Conservation (phyloP, 2,113 vertebrate genomes). For the Brienomyrus brachyistius region DNA sequence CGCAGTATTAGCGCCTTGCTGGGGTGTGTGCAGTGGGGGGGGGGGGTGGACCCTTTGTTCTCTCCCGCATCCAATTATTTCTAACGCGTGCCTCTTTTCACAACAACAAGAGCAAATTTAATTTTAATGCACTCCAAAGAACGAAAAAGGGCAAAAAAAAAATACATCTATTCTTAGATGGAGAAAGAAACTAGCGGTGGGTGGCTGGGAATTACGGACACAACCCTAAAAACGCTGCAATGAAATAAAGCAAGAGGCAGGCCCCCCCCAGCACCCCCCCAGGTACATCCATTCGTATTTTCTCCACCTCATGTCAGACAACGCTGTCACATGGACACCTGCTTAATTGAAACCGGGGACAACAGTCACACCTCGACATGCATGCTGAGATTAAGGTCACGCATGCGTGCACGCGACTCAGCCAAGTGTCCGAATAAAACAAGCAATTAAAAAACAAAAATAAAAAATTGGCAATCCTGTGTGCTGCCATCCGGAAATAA, state of each 20-base stretch:
- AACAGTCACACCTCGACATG: background rate
- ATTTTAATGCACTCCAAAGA: slow-evolving; percentile 67
- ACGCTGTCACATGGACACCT: background rate
- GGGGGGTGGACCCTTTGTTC: slow-evolving; percentile 73
- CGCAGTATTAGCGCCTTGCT: slow-evolving; percentile 67
- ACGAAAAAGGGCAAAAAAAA: slow-evolving; percentile 33
- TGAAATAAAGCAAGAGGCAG: slow-evolving; percentile 45
- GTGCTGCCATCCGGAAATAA: slow-evolving; percentile 57
- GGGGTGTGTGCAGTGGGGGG: slow-evolving; percentile 59
- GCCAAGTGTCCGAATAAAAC: slow-evolving; percentile 34
- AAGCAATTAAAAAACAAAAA: slow-evolving; percentile 45
- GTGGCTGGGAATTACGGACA: slow-evolving; percentile 48
- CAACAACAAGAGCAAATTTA: slow-evolving; percentile 73
- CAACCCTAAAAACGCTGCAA: slow-evolving; percentile 43
- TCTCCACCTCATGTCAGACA: background rate
- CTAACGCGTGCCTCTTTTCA: slow-evolving; percentile 72
- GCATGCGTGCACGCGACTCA: slow-evolving; percentile 26
- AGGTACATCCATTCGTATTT: background rate
- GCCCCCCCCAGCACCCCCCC: background rate
- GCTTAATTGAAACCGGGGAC: background rate
- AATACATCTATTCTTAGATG: slow-evolving; percentile 53
- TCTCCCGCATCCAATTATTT: slow-evolving; percentile 82
- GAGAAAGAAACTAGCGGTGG: slow-evolving; percentile 42
- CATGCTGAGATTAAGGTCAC: background rate
- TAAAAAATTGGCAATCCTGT: slow-evolving; percentile 32